Percentiles rank a stretch among this genome's conserved stretches.
Evolutionary conservation across 1,140 invertebrate genomes (phyloP).

Genomic region (Ostrea edulis): DNA sequence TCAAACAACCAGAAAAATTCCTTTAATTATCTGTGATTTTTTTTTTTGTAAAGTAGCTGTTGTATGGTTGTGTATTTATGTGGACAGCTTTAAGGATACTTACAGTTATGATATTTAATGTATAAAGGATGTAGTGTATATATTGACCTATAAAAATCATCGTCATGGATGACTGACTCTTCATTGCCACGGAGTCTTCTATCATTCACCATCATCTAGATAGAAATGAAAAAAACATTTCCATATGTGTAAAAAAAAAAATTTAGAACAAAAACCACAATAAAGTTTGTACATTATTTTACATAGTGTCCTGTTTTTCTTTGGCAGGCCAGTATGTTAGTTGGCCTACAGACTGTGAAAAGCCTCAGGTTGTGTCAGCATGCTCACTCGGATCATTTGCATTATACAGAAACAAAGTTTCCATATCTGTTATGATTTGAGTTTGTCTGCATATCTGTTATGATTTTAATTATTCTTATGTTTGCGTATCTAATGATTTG

Average conservation of each 20-base stretch:
- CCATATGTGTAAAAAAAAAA: conserved; percentile 29
- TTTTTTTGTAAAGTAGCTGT: not conserved
- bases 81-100: conserved; percentile 13
- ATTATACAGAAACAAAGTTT: too few relatives aligned
- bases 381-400: too few relatives aligned
- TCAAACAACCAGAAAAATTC: conserved; percentile 25
- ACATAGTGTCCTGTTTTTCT: not conserved
- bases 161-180: conserved; percentile 34
- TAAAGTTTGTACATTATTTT: conserved; percentile 40
- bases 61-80: conserved; percentile 37
- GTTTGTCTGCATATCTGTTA: too few relatives aligned
- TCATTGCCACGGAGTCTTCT: conserved; percentile 23
- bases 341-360: too few relatives aligned
- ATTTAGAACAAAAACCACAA: not conserved
- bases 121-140: conserved; percentile 26
- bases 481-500: too few relatives aligned
- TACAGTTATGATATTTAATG: conserved; percentile 26
- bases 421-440: too few relatives aligned
- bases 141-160: conserved; percentile 26
- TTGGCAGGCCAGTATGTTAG: not conserved
- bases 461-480: too few relatives aligned
- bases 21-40: conserved; percentile 32
- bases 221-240: conserved; percentile 28
- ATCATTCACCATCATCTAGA: conserved; percentile 34
- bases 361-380: too few relatives aligned